Base-by-base conservation (phyloP, 2,888 invertebrate species). In the Polydrusus cervinus region DNA sequence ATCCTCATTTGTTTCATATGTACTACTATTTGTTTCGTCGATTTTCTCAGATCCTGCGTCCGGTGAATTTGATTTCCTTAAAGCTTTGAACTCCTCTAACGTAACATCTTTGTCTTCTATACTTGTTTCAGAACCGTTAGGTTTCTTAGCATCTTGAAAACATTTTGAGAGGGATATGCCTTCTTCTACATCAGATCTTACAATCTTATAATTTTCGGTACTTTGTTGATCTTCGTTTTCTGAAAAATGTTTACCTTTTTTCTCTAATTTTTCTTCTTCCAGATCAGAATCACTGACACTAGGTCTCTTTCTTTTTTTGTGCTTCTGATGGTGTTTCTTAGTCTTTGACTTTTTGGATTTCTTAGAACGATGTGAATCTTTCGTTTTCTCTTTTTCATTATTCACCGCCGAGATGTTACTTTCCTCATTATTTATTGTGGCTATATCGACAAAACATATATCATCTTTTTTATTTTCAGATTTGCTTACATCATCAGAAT, bases 181-280 rank as follows among this genome's bases (percentile, higher is more conserved):
- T 5, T 16, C n/a, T 34, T 13, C 13, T 34, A 20, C 13, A 16
- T 60, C 13, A 61, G 30, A 16, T 13, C 25, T 40, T 61, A n/a
- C 11, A 60, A n/a, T 40, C 60, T 34, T 38, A 38, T 18, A 8
- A 65, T 65, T 47, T 65, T 30, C 49, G 2, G 8, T 51, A 30
- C 65, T 65, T 11, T 10, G n/a, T 34, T 49, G 30, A 34, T 34
- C 11, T 18, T 18, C 14, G 6, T 25, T 64, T 64, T 16, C 45
- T 62, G n/a, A 25, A 62, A 34, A 11, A n/a, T 47, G 5, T n/a
- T 7, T 14, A 25, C 7, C 18, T 8, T 64, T 20, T 6, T 61
- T 16, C 16, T 47, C 9, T 9, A 16, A 0, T 11, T 6, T 18
- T 6, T 11, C 13, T 43, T 51, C 11, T 20, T 20, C 20, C 20